Conservation (phyloP, 23 tunicate species). For the Halocynthia aurantium region DNA sequence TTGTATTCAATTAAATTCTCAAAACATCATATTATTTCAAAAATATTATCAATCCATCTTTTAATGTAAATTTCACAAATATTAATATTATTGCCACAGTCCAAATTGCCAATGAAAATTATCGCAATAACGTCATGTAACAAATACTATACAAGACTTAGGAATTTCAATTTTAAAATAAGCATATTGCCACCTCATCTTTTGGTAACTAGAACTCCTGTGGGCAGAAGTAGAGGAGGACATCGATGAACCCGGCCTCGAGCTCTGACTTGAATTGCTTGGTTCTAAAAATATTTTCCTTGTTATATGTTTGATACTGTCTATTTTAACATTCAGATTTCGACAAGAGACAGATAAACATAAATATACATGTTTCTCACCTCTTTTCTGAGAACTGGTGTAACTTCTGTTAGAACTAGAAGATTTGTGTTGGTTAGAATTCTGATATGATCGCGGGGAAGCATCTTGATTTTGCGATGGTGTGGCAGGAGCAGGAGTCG, state of each 20-base stretch:
- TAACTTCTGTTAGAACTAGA: not conserved
- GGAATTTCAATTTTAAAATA: no score
- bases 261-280: not conserved
- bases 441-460: not conserved
- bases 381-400: not conserved
- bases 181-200: no score
- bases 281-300: not conserved
- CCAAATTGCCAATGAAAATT: no score
- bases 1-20: not conserved
- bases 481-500: not conserved
- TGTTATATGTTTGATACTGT: not conserved
- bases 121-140: no score
- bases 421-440: not conserved
- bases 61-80: not conserved
- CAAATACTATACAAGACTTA: no score
- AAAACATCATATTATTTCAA: not conserved
- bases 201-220: no score
- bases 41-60: not conserved
- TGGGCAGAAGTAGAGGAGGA: no score
- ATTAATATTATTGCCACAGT: not conserved
- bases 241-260: no score
- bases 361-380: not conserved
- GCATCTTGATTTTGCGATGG: not conserved
- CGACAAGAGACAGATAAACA: not conserved
- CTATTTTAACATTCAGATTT: not conserved